Base-by-base conservation (phyloP, 1,140 invertebrate genomes). In the Saxidomus purpurata region DNA sequence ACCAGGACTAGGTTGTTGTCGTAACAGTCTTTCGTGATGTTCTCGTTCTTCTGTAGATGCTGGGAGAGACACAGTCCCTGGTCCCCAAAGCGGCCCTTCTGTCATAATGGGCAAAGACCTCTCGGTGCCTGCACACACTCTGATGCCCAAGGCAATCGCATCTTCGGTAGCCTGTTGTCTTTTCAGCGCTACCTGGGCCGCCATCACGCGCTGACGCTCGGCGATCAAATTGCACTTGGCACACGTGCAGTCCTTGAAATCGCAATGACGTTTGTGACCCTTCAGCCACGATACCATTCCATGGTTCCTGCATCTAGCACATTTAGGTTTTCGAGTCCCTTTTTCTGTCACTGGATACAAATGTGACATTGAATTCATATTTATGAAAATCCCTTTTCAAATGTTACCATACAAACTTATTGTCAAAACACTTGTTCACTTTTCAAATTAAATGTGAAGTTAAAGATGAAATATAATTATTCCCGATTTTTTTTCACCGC, bases 121-220 rank as follows among this genome's bases (percentile, higher is more conserved):
- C 1, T 98, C 98, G 9, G 97, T 98, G 13, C 76, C 76, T 89
- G 98, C 98, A 31, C 97, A 98, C n/a, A 98, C 98, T 28, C 98
- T 97, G 93, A 99, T 96, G 69, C 98, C 98, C 81, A 99, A 96
- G 0, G 99, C 99, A 86, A 99, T 99, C 43, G 98, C 98, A 95
- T 99, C 99, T 96, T 99, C 99, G 0, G 98, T 98, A 0, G 99
- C 99, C 96, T 99, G 99, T 95, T 99, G 98, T 59, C 99, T 96
- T 96, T 99, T 99, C 81, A 99, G 95, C 19, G 99, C 98, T n/a
- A 99, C 99, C 98, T 99, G 95, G 15, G 95, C 95, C 6, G 95
- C 95, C 95, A 96, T 96, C 19, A 96, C 95, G 47, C 95, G 87
- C 90, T 96, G 95, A 74, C 95, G 87, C 76, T 96, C 95, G 8